Percentiles rank a stretch among this genome's conserved stretches.
Evolutionary conservation across 2,888 invertebrate genomes (phyloP).

Genomic region (Cryptophagus acutangulus): DNA sequence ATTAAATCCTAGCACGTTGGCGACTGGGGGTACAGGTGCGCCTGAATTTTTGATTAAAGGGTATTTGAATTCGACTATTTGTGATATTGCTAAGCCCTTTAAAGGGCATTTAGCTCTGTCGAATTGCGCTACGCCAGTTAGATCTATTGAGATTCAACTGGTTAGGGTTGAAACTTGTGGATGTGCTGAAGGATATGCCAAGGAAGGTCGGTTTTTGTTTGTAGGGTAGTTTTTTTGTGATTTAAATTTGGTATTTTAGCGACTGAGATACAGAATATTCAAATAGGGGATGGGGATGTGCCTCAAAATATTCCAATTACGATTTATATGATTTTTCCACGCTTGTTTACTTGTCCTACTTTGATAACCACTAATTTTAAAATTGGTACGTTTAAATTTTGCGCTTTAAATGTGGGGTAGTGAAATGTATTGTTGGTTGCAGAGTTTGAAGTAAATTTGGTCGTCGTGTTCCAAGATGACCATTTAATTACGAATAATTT

Average conservation of each 20-base stretch:
- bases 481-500: slow-evolving; percentile 93
- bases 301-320: slow-evolving; percentile 76
- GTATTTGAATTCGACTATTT: slow-evolving; percentile 74
- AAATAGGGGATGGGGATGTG: slow-evolving; percentile 91
- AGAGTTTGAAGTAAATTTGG: slow-evolving; percentile 94
- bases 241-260: slow-evolving; percentile 53
- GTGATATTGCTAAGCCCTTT: slow-evolving; percentile 79
- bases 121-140: slow-evolving; percentile 75
- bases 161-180: slow-evolving; percentile 95
- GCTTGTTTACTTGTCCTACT: slow-evolving; percentile 93
- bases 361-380: slow-evolving; percentile 87
- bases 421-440: slow-evolving; percentile 45
- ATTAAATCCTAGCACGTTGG: slow-evolving; percentile 78
- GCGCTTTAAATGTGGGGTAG: too few relatives aligned
- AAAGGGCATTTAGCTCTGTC: slow-evolving; percentile 80
- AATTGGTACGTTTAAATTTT: slow-evolving; percentile 80
- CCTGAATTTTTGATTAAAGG: slow-evolving; percentile 83
- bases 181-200: slow-evolving; percentile 84
- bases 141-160: slow-evolving; percentile 90
- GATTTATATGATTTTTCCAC: slow-evolving; percentile 91
- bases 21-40: slow-evolving; percentile 49
- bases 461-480: slow-evolving; percentile 88
- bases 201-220: slow-evolving; percentile 63
- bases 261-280: slow-evolving; percentile 97
- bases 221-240: not conserved